A percentile compares a stretch with the other conserved stretches of the same genome.
Conservation (phyloP, 2,888 invertebrate genomes). For the Drosophila hamatofila region DNA sequence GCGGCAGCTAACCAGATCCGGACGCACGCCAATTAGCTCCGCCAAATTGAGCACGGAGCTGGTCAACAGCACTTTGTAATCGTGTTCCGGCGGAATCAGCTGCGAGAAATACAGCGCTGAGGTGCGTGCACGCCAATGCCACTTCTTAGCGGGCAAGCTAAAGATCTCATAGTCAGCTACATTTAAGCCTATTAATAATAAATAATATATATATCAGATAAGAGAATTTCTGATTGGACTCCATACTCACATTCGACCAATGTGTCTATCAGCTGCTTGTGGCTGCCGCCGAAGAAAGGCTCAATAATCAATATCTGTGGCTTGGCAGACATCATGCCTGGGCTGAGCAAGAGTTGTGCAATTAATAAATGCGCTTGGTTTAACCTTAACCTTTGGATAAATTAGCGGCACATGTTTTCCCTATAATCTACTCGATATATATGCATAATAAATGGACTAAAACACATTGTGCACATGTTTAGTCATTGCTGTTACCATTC, state of each 20-base stretch:
- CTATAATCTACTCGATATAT: conserved; percentile 5
- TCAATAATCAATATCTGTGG: conserved; percentile 87
- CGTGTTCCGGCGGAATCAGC: conserved; percentile 86
- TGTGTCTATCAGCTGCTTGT: conserved; percentile 88
- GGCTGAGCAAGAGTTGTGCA: conserved; percentile 30
- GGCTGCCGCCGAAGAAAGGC: conserved; percentile 91
- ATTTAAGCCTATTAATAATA: conserved; percentile 76
- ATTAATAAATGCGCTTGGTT: conserved; percentile 31
- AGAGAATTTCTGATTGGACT: background rate
- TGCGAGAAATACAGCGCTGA: conserved; percentile 88
- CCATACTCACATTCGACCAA: conserved; percentile 83
- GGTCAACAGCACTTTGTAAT: conserved; percentile 87
- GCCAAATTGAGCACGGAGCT: conserved; percentile 90
- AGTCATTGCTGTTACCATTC: background rate
- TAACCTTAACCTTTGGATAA: conserved; percentile 50
- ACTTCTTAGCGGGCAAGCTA: conserved; percentile 89
- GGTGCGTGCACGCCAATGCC: conserved; percentile 91
- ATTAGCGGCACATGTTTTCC: conserved; percentile 47
- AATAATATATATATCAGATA: too few species aligned
- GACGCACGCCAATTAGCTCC: conserved; percentile 89
- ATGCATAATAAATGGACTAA: background rate
- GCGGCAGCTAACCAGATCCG: conserved; percentile 87
- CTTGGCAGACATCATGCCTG: conserved; percentile 67
- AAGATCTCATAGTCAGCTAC: conserved; percentile 85
- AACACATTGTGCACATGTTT: background rate